A percentile compares a stretch with the other conserved stretches of the same genome.
phyloP scores from a whole-genome alignment of 2,888 invertebrate genomes.

The Dasypolia templi region DNA sequence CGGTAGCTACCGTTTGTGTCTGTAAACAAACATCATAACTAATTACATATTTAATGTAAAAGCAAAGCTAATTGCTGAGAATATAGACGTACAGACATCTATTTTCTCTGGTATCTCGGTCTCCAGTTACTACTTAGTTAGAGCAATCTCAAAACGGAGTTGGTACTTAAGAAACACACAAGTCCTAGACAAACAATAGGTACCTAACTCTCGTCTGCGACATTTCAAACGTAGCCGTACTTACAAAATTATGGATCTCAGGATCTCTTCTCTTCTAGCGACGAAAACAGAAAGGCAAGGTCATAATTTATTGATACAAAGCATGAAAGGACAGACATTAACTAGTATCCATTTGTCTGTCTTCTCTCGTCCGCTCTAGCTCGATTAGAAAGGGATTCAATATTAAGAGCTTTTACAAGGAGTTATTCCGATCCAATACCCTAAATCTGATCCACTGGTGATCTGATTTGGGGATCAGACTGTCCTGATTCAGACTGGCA shows the following conservation, averaged over 20 bases:
- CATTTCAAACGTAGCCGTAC: slow-evolving; percentile 5
- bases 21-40: neutral
- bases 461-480: neutral
- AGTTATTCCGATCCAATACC: neutral
- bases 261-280: neutral
- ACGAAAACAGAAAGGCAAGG: neutral
- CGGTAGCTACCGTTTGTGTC: neutral
- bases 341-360: neutral
- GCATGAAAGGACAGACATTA: neutral
- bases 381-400: neutral
- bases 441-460: neutral
- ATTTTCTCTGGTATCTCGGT: too few species aligned
- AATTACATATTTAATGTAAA: neutral
- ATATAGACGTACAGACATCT: too few species aligned
- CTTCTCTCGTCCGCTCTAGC: neutral
- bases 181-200: slow-evolving; percentile 5
- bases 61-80: too few species aligned
- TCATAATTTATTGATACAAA: neutral
- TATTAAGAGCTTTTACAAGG: neutral
- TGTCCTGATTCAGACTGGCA: neutral
- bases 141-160: slow-evolving; percentile 7
- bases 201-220: neutral
- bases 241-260: neutral
- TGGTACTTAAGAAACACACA: neutral
- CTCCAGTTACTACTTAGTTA: slow-evolving; percentile 5